phyloP scores from a whole-genome alignment of 2,113 vertebrate species.

The Enhydra lutris region DNA sequence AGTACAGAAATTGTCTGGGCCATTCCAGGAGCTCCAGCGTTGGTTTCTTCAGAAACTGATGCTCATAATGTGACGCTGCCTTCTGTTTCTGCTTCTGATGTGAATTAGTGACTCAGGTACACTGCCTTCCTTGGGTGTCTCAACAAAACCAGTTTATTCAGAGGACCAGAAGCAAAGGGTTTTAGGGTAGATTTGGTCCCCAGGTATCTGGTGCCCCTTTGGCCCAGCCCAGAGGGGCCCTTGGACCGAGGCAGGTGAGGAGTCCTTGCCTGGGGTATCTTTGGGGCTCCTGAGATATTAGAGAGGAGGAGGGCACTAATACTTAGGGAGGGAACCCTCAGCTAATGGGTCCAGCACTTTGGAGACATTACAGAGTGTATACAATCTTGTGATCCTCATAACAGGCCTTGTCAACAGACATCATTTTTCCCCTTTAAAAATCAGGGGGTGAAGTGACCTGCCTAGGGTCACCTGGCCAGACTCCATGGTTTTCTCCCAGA shows the following conservation, averaged over 20 bases:
- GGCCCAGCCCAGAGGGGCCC: background rate
- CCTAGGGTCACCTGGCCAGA: background rate
- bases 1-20: background rate
- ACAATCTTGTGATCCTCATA: background rate
- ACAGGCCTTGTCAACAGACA: background rate
- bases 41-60: background rate
- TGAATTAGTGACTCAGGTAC: background rate
- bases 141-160: background rate
- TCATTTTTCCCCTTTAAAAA: background rate
- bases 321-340: background rate
- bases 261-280: background rate
- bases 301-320: background rate
- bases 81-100: background rate
- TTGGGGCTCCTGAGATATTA: background rate
- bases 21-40: background rate
- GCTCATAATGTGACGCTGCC: background rate
- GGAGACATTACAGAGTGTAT: background rate
- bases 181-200: background rate
- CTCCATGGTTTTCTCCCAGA: background rate
- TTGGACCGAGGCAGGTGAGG: background rate
- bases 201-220: background rate
- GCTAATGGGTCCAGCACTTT: background rate
- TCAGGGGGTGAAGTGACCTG: background rate
- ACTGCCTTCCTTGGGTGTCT: background rate
- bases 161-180: background rate